phyloP scores from a whole-genome alignment of 2,888 invertebrate species.

The Nephrocerus scutellatus region DNA sequence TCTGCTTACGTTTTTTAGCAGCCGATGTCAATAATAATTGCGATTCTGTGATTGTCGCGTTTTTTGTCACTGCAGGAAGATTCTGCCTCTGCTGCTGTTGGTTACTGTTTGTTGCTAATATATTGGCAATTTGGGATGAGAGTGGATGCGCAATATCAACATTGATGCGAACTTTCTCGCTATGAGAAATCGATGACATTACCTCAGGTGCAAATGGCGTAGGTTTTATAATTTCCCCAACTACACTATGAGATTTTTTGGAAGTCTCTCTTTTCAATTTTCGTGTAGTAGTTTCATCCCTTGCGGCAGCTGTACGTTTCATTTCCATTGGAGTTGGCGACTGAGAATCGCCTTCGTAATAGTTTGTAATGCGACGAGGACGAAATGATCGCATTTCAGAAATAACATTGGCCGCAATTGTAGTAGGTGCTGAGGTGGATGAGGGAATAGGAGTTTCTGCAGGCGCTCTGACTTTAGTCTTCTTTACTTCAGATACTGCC shows the following conservation, averaged over 20 bases:
- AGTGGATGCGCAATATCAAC: constrained; percentile 26
- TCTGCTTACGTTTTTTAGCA: constrained; percentile 29
- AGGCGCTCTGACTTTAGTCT: background rate
- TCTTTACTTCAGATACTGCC: constrained; percentile 1
- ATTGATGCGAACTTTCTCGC: constrained; percentile 25
- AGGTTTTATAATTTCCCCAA: background rate
- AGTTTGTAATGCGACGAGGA: constrained; percentile 10
- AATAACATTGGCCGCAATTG: constrained; percentile 1
- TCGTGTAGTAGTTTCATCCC: background rate
- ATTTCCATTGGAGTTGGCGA: background rate
- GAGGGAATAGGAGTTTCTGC: background rate
- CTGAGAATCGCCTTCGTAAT: background rate
- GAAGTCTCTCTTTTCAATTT: background rate
- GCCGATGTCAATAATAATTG: background rate
- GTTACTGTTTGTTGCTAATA: constrained; percentile 18
- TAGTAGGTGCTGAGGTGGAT: background rate
- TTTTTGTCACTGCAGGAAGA: too few species aligned
- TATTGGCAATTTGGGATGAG: constrained; percentile 26
- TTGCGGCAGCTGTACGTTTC: background rate
- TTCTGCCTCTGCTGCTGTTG: constrained; percentile 5
- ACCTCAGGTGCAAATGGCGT: background rate
- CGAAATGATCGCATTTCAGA: constrained; percentile 20
- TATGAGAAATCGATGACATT: constrained; percentile 4
- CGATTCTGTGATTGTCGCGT: too few species aligned
- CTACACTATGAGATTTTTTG: background rate